Evolutionary conservation across 2,113 vertebrate genomes (phyloP), one percentile per base, ranked within the genome.

Genomic region (Oncorhynchus kisutch): DNA sequence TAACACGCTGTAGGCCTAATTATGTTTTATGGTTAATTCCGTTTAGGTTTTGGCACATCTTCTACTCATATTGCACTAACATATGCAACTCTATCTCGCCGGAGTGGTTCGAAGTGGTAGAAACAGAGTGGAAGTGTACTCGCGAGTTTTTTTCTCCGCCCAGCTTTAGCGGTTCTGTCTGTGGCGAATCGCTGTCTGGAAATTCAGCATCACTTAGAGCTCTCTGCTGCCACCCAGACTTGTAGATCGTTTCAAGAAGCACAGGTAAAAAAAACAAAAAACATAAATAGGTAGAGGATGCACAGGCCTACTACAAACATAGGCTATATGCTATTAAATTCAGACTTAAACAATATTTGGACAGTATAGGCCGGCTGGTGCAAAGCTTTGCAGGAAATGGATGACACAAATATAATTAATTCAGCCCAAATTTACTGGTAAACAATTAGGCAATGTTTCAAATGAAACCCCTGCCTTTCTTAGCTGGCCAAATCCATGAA

Each of bases 141-240:
- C 14, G 5, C 2, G 54, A 29, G 54, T 62, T 67, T 73, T 70
- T 88, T 67, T 83, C 91, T 81, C 89, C 91, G 82, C 90, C 92
- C 89, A 45, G 39, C 22, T 60, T 87, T 75, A n/a, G 14, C 84
- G 81, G 79, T 59, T 79, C 82, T 59, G 81, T 60, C 70, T 73
- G 49, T 73, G 72, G 83, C 54, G 75, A 85, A 57, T 49, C 59
- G 16, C 25, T 72, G 54, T 27, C 80, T 79, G 67, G 27, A 74
- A 74, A 67, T 66, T 9, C 49, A 24, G 70, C 22, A 67, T 74
- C 67, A 64, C 45, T 71, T 83, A 71, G 34, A 81, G 89, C 83
- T 87, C 91, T 87, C 85, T 92, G 78, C 68, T 88, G 91, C 92
- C 92, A 39, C 90, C 91, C 39, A 67, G 18, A 31, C 9, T 67